Base-by-base conservation (phyloP, 2,113 vertebrate species). In the Cygnus buccinator region DNA sequence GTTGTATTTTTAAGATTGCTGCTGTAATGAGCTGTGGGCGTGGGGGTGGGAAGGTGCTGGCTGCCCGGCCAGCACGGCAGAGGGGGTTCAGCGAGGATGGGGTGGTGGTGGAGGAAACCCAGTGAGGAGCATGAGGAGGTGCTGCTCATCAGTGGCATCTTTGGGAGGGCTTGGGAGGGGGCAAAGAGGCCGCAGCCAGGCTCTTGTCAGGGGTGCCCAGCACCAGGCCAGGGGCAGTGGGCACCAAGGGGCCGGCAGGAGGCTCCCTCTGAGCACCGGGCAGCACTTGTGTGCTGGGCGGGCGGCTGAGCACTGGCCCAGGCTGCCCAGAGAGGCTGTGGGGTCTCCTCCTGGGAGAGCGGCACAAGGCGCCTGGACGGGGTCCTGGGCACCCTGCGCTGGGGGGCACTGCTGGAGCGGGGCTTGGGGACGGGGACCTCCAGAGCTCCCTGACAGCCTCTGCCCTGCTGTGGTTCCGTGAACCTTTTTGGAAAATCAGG, bases 1-100 rank as follows among this genome's bases (percentile, higher is more conserved):
- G 96, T 87, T 95, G 95, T 96, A 96, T 97, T 97, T 95, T 95
- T 89, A 82, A 94, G 90, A 90, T 75, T 90, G 68, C 57, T 87
- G 91, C 66, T 96, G 73, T 87, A 84, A 91, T 87, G 81, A 93
- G 80, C 62, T 87, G 80, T 17, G 37, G 4, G 57, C 2, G 1
- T 29, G 73, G 94, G 70, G 90, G 48, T 76, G 75, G 86, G 70
- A 89, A 79, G 50, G 58, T 61, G 54, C 29, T 54, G 46, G 39
- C 84, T 91, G 84, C 39, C 72, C 19, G 1, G 63, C 2, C 5
- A 84, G 43, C 65, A 81, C 55, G 26, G 67, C 10, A 31, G 37
- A 35, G 5, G 28, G 39, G 57, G 50, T 76, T 76, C 35, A 19
- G 50, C 1, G 2, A 57, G 41, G 41, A 39, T 0, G 0, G 4